Conservation (phyloP, 2,888 invertebrate species). For the Lydus trimaculatus region DNA sequence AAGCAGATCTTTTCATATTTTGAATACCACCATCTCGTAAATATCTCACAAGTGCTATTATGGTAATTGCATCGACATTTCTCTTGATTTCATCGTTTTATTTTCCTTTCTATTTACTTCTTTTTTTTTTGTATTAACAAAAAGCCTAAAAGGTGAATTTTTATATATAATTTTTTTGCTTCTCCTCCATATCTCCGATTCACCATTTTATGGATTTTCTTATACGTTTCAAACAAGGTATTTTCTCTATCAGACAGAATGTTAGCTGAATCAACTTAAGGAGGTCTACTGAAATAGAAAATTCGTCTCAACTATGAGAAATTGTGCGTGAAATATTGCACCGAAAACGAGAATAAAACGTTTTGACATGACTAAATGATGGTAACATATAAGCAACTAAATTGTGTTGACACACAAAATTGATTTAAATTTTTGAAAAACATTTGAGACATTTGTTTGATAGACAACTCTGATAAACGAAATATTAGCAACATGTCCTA, state of each 20-base stretch:
- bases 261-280: not conserved
- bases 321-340: not conserved
- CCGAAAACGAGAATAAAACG: not conserved
- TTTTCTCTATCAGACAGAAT: not conserved
- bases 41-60: not conserved
- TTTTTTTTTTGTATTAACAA: no score
- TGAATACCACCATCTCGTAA: not conserved
- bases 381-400: not conserved
- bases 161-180: not conserved
- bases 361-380: not conserved
- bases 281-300: not conserved
- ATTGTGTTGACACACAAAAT: no score
- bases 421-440: no score
- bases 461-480: conserved; percentile 22
- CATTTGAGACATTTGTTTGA: no score
- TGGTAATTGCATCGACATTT: not conserved
- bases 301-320: not conserved
- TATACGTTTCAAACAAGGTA: not conserved
- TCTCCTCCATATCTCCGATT: not conserved
- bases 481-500: conserved; percentile 15
- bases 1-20: not conserved
- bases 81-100: not conserved
- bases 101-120: no score
- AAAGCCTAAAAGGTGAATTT: not conserved
- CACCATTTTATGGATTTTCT: not conserved